Evolutionary conservation across 2,113 vertebrate genomes (phyloP).

Genomic region (Aspiorhynchus laticeps): DNA sequence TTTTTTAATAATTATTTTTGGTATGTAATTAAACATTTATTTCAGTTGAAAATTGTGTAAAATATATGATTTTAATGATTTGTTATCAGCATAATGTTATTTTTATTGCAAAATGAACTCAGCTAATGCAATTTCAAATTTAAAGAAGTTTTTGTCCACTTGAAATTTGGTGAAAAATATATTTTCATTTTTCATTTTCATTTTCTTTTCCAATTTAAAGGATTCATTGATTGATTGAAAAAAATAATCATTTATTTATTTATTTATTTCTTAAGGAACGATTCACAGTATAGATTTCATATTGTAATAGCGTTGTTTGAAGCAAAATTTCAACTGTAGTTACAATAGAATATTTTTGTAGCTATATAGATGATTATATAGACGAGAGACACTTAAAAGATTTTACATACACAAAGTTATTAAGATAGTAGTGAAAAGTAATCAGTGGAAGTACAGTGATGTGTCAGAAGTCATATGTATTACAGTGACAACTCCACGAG

Average conservation of each 20-base stretch:
- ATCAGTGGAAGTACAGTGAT: too few species aligned
- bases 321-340: not conserved
- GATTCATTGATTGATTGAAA: too few species aligned
- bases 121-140: not conserved
- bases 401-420: too few species aligned
- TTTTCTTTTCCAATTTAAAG: not conserved
- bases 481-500: too few species aligned
- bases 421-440: too few species aligned
- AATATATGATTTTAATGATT: not conserved
- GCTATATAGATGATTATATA: too few species aligned
- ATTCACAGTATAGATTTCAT: not conserved
- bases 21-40: too few species aligned
- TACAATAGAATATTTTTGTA: too few species aligned
- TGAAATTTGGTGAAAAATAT: not conserved
- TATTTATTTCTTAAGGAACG: not conserved
- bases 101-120: not conserved
- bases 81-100: not conserved
- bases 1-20: not conserved
- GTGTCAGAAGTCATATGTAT: too few species aligned
- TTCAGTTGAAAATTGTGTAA: not conserved
- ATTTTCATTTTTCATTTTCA: not conserved
- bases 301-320: not conserved
- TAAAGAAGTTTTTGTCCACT: not conserved
- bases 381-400: too few species aligned
- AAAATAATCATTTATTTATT: too few species aligned